A percentile compares a stretch with the other conserved stretches of the same genome.
These are phyloP conservation scores for Polydesmus complanatus DNA, from an alignment of 2,888 invertebrate genomes.

Conservation along the genomic window DNA sequence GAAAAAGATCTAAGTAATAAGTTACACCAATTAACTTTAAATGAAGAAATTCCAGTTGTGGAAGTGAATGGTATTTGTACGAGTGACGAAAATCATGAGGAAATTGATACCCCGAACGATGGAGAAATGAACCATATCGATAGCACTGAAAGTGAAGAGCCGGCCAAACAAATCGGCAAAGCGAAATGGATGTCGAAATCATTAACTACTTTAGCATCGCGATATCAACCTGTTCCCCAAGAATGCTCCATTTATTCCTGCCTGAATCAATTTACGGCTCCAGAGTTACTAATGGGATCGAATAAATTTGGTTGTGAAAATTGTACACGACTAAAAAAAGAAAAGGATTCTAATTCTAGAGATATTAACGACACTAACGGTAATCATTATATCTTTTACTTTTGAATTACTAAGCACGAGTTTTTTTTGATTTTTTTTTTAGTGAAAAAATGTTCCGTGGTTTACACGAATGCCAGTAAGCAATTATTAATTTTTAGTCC, in stretches of 20 bases:
- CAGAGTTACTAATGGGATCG: slow-evolving; percentile 76
- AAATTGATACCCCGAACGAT: neutral
- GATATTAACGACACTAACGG: neutral
- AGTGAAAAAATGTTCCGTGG: slow-evolving; percentile 36
- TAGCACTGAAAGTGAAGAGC: slow-evolving; percentile 3
- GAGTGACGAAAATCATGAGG: neutral
- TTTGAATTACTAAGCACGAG: neutral
- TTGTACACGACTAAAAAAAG: slow-evolving; percentile 39
- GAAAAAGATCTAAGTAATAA: neutral
- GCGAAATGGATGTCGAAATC: slow-evolving; percentile 23
- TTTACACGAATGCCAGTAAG: slow-evolving; percentile 37
- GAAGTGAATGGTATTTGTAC: neutral
- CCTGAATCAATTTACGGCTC: slow-evolving; percentile 78
- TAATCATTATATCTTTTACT: neutral
- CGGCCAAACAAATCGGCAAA: slow-evolving; percentile 1
- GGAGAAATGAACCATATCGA: neutral
- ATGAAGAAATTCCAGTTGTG: neutral
- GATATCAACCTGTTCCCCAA: slow-evolving; percentile 39
- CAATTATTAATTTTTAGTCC: slow-evolving; percentile 63
- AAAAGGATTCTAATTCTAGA: slow-evolving; percentile 5
- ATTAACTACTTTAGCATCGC: slow-evolving; percentile 39
- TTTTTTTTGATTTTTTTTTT: slow-evolving; percentile 16
- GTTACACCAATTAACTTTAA: neutral
- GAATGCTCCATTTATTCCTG: slow-evolving; percentile 57
- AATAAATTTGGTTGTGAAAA: slow-evolving; percentile 87